These are phyloP conservation scores for Nomada fabriciana DNA, from an alignment of 2,888 invertebrate species.

Conservation along the genomic window DNA sequence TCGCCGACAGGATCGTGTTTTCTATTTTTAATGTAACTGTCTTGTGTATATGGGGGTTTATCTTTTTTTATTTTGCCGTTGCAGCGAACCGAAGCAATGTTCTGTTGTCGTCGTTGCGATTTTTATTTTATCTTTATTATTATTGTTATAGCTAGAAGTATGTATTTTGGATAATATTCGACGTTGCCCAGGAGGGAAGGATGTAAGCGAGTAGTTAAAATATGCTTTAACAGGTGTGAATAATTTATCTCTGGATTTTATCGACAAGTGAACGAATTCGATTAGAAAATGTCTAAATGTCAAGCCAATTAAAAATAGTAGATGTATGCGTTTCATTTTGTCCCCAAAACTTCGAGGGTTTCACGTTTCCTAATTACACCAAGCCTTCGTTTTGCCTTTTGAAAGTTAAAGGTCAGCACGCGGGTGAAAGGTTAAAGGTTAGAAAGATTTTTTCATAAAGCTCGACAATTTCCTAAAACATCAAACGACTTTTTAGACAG, in stretches of 20 bases:
- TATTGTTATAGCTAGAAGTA: no score
- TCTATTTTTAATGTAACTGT: slow-evolving; percentile 15
- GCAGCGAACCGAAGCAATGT: neutral
- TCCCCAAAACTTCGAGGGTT: neutral
- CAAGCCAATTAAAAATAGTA: no score
- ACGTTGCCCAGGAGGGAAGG: no score
- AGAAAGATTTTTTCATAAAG: neutral
- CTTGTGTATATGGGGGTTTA: neutral
- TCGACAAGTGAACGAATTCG: neutral
- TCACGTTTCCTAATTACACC: neutral
- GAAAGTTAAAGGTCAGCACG: slow-evolving; percentile 6
- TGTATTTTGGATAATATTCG: no score
- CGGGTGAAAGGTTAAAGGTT: slow-evolving; percentile 17
- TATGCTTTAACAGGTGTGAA: no score
- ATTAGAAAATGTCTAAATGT: no score
- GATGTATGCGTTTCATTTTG: neutral
- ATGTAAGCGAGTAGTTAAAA: no score
- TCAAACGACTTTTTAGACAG: neutral
- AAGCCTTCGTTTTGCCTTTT: neutral
- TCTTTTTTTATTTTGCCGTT: neutral
- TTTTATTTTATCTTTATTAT: no score
- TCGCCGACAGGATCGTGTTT: neutral
- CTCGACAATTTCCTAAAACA: slow-evolving; percentile 1
- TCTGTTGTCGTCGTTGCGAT: neutral
- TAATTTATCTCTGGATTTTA: no score